Percentiles rank a stretch among this genome's conserved stretches.
Evolutionary conservation across 2,888 invertebrate genomes (phyloP).

Genomic region (Idaea biselata): DNA sequence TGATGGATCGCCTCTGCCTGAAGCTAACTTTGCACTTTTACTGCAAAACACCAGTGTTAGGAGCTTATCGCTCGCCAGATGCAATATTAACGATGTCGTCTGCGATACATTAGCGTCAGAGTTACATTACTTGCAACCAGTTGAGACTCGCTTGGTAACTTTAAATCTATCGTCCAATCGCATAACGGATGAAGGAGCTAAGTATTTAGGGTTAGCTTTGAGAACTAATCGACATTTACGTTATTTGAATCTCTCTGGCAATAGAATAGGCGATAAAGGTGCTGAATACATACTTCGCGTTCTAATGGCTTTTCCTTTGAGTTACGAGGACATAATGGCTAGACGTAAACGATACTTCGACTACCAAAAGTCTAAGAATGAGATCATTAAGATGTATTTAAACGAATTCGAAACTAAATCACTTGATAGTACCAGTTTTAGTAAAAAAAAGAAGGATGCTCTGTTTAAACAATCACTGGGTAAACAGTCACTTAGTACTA

Average conservation of each 20-base stretch:
- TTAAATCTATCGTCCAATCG: conserved; percentile 58
- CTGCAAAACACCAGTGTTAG: conserved; percentile 35
- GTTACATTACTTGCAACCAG: conserved; percentile 33
- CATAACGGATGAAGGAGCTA: conserved; percentile 57
- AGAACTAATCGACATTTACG: conserved; percentile 57
- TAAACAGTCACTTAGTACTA: not conserved
- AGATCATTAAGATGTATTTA: conserved; percentile 25
- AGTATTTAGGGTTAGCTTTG: conserved; percentile 44
- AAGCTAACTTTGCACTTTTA: conserved; percentile 42
- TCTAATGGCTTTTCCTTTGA: conserved; percentile 49
- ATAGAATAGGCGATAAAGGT: conserved; percentile 50
- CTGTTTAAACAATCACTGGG: not conserved
- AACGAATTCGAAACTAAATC: conserved; percentile 19
- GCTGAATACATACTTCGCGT: conserved; percentile 41
- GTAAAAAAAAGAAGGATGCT: not conserved
- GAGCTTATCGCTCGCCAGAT: conserved; percentile 47
- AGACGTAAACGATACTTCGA: conserved; percentile 32
- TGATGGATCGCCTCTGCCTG: conserved; percentile 40
- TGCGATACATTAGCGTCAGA: conserved; percentile 41
- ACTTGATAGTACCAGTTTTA: conserved; percentile 24
- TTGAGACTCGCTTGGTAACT: conserved; percentile 39
- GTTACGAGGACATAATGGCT: conserved; percentile 37
- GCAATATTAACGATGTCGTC: conserved; percentile 45
- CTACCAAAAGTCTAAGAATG: conserved; percentile 28
- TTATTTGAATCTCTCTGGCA: conserved; percentile 58